Evolutionary conservation across 2,797 vertebrate genomes (phyloP).

Genomic region (Neosilurus mollespiculum): DNA sequence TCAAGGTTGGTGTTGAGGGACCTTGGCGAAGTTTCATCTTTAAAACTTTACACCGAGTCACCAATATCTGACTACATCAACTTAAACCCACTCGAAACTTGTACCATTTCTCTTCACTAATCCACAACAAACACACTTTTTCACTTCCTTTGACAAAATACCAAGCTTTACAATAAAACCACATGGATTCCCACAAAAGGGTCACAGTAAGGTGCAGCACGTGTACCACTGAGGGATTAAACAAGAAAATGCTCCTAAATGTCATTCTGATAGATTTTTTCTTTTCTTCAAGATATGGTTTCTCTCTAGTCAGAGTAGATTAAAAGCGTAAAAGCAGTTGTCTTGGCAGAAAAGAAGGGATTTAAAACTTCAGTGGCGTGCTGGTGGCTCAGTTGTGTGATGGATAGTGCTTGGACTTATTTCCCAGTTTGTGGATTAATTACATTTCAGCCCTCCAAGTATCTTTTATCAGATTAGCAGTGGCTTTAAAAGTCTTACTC

Average conservation of each 20-base stretch:
- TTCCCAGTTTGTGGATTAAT: slow-evolving; percentile 59
- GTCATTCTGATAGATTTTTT: slow-evolving; percentile 39
- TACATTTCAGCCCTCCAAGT: slow-evolving; percentile 46
- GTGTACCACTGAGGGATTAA: slow-evolving; percentile 55
- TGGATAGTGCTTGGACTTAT: slow-evolving; percentile 48
- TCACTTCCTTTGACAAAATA: slow-evolving; percentile 17
- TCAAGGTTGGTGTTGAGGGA: slow-evolving; percentile 6
- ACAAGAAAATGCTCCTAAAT: slow-evolving; percentile 51
- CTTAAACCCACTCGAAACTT: background rate
- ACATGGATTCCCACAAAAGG: slow-evolving; percentile 48
- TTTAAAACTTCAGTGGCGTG: slow-evolving; percentile 52
- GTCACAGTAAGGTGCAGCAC: slow-evolving; percentile 62
- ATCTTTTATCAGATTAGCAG: slow-evolving; percentile 47
- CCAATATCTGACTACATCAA: background rate
- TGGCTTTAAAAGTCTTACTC: slow-evolving; percentile 29
- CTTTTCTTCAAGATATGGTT: slow-evolving; percentile 39
- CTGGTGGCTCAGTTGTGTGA: slow-evolving; percentile 37
- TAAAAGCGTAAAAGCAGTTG: slow-evolving; percentile 68
- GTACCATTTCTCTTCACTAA: slow-evolving; percentile 1
- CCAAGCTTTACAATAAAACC: background rate
- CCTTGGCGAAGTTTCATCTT: background rate
- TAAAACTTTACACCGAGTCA: background rate
- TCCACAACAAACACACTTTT: slow-evolving; percentile 3
- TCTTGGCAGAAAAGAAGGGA: slow-evolving; percentile 61
- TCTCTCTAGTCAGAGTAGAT: slow-evolving; percentile 64